Conservation (phyloP, 64 coral and sea anemone species). For the Montipora efflorescens region DNA sequence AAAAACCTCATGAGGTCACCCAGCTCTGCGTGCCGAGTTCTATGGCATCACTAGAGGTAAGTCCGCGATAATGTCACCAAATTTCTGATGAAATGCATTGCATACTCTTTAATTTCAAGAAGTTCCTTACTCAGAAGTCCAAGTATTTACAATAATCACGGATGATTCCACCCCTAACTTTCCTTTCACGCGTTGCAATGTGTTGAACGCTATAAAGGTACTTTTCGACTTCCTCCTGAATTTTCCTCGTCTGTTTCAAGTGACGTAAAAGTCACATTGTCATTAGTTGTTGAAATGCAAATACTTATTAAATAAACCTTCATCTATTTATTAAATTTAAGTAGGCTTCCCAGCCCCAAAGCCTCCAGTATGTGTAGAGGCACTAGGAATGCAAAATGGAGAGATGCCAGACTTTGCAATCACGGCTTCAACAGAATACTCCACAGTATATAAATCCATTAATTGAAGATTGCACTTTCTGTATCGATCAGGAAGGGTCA, state of each 20-base stretch:
- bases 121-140: too few relatives aligned
- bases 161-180: too few relatives aligned
- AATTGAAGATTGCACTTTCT: conserved; percentile 42
- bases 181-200: too few relatives aligned
- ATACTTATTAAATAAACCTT: too few relatives aligned
- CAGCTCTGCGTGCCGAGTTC: conserved; percentile 17
- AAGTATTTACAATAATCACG: too few relatives aligned
- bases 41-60: not conserved
- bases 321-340: not conserved
- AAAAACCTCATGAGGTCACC: not conserved
- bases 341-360: conserved; percentile 17
- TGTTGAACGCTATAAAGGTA: too few relatives aligned
- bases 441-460: not conserved
- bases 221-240: too few relatives aligned
- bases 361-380: not conserved
- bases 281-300: too few relatives aligned
- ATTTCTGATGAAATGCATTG: too few relatives aligned
- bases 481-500: not conserved
- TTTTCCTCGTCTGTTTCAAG: too few relatives aligned
- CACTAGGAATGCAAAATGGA: conserved; percentile 29
- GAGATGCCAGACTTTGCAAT: conserved; percentile 18
- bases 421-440: not conserved
- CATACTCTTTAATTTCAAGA: too few relatives aligned
- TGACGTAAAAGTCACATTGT: too few relatives aligned
- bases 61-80: not conserved